Evolutionary conservation across 2,113 vertebrate species (phyloP).

Genomic region (Esox niger): DNA sequence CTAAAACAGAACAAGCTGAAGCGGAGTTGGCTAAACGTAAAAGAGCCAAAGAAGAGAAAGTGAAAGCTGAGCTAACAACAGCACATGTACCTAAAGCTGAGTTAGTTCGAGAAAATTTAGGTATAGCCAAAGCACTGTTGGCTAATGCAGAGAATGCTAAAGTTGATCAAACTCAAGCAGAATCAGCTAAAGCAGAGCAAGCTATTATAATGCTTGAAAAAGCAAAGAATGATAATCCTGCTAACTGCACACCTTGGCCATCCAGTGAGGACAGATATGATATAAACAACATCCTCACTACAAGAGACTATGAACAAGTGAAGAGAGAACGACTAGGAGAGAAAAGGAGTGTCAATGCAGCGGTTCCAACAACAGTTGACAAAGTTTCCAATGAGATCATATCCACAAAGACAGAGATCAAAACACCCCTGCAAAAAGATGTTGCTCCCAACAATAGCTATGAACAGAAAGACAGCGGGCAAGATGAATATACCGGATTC

Average conservation of each 20-base stretch:
- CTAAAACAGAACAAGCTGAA: conserved; percentile 41
- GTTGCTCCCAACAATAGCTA: not conserved
- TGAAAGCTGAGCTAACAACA: conserved; percentile 9
- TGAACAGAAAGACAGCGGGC: not conserved
- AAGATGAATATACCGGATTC: conserved; percentile 36
- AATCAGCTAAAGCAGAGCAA: conserved; percentile 1
- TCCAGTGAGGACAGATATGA: conserved; percentile 18
- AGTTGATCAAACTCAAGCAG: too few species aligned
- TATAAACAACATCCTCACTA: conserved; percentile 38
- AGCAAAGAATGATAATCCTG: conserved; percentile 24
- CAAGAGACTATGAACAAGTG: conserved; percentile 39
- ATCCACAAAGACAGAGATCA: conserved; percentile 7
- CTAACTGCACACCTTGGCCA: too few species aligned
- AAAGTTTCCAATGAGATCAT: conserved; percentile 9
- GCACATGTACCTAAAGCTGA: conserved; percentile 2
- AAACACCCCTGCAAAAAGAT: conserved; percentile 19
- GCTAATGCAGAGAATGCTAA: conserved; percentile 28
- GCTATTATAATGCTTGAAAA: conserved; percentile 1
- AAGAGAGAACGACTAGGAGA: conserved; percentile 21
- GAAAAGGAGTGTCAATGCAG: conserved; percentile 10
- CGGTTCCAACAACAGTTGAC: not conserved
- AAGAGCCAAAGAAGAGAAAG: conserved; percentile 38
- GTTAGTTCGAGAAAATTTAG: not conserved
- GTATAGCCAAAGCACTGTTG: conserved; percentile 58
- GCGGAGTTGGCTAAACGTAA: conserved; percentile 56